Evolutionary conservation across 2,888 invertebrate genomes (phyloP).

Genomic region (Drosophila putrida): DNA sequence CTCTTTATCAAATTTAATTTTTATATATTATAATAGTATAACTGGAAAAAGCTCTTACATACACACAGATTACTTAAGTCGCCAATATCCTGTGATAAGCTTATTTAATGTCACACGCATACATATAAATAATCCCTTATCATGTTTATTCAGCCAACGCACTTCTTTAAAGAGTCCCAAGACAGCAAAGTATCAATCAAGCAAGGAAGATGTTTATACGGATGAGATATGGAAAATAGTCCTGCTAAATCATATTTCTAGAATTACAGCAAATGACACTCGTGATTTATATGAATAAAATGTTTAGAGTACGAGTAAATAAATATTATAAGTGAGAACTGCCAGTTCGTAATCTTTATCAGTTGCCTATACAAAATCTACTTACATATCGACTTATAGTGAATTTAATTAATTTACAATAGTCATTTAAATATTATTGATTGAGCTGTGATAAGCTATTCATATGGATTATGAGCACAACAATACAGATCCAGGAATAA

Average conservation of each 20-base stretch:
- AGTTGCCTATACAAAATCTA: slow-evolving; percentile 1
- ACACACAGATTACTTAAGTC: slow-evolving; percentile 31
- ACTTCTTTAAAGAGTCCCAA: neutral
- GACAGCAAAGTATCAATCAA: neutral
- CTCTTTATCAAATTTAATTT: slow-evolving; percentile 14
- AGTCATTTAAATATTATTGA: neutral
- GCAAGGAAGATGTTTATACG: neutral
- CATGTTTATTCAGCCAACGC: neutral
- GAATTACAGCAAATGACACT: slow-evolving; percentile 5
- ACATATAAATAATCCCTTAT: neutral
- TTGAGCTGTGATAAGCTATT: neutral
- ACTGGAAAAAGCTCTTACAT: slow-evolving; percentile 13
- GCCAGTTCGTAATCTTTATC: slow-evolving; percentile 8
- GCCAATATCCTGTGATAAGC: slow-evolving; percentile 47
- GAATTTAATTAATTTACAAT: neutral
- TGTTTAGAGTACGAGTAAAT: slow-evolving; percentile 26
- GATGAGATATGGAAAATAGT: neutral
- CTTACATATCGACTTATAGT: neutral
- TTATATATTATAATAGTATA: neutral
- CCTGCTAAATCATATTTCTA: neutral
- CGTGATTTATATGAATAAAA: slow-evolving; percentile 12
- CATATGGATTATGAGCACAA: neutral
- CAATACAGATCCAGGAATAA: neutral
- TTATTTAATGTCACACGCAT: slow-evolving; percentile 22
- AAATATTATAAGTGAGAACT: slow-evolving; percentile 19